phyloP scores from a whole-genome alignment of 2,113 vertebrate genomes.

The Thryonomys swinderianus region DNA sequence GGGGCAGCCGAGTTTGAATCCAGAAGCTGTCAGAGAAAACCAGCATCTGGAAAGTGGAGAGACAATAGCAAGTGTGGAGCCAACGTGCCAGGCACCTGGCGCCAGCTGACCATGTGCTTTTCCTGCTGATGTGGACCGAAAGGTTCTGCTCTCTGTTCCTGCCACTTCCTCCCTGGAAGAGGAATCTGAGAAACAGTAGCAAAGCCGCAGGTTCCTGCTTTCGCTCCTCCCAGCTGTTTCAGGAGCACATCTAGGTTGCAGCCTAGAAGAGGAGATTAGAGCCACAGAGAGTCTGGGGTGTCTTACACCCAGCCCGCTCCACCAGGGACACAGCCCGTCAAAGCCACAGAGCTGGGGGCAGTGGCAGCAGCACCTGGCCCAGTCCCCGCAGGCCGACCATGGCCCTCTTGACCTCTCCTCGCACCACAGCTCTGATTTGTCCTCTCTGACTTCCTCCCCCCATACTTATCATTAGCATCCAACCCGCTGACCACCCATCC shows the following conservation, averaged over 20 bases:
- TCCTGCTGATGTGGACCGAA: neutral
- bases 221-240: neutral
- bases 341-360: neutral
- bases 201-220: neutral
- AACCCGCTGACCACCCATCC: rapidly evolving
- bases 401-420: neutral
- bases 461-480: neutral
- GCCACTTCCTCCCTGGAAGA: neutral
- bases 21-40: neutral
- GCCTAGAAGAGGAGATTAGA: too few species aligned
- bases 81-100: rapidly evolving
- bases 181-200: rapidly evolving
- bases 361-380: neutral
- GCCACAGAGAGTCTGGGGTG: neutral
- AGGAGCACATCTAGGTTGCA: neutral
- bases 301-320: rapidly evolving
- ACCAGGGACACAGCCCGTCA: too few species aligned
- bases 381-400: neutral
- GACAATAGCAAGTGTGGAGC: rapidly evolving
- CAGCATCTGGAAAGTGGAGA: too few species aligned
- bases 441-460: neutral
- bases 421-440: neutral
- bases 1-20: neutral
- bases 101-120: rapidly evolving
- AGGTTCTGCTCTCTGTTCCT: neutral